Conservation (phyloP, 2,888 invertebrate genomes). For the Subacronicta megacephala region DNA sequence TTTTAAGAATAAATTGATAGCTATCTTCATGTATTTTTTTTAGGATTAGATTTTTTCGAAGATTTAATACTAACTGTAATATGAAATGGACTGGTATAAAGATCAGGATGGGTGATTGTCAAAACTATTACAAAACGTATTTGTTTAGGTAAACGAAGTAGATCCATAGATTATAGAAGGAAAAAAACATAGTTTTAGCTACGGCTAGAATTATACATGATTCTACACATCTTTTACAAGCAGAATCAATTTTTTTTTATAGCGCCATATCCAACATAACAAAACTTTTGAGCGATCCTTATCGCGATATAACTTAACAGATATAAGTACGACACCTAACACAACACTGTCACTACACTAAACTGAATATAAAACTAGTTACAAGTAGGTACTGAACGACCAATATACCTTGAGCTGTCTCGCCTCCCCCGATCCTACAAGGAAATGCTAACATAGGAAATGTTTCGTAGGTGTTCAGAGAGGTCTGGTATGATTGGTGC, state of each 20-base stretch:
- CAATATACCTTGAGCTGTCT: constrained; percentile 55
- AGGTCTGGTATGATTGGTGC: constrained; percentile 63
- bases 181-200: background rate
- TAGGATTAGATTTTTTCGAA: too few relatives aligned
- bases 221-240: background rate
- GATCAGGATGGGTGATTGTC: too few relatives aligned
- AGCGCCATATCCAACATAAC: constrained; percentile 4
- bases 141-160: too few relatives aligned
- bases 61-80: too few relatives aligned
- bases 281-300: constrained; percentile 30
- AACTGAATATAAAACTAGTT: constrained; percentile 81
- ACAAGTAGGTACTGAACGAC: constrained; percentile 65
- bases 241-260: too few relatives aligned
- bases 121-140: too few relatives aligned
- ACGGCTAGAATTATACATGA: background rate
- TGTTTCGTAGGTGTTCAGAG: constrained; percentile 28
- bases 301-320: constrained; percentile 39
- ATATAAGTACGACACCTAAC: constrained; percentile 57
- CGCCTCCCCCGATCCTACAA: constrained; percentile 33
- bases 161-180: too few relatives aligned
- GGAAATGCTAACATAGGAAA: constrained; percentile 8
- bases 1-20: constrained; percentile 8
- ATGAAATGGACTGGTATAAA: too few relatives aligned
- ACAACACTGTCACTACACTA: constrained; percentile 73
- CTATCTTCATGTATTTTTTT: too few relatives aligned